Conservation (phyloP, 92 coral and sea anemone genomes). For the Zoanthus sociatus region DNA sequence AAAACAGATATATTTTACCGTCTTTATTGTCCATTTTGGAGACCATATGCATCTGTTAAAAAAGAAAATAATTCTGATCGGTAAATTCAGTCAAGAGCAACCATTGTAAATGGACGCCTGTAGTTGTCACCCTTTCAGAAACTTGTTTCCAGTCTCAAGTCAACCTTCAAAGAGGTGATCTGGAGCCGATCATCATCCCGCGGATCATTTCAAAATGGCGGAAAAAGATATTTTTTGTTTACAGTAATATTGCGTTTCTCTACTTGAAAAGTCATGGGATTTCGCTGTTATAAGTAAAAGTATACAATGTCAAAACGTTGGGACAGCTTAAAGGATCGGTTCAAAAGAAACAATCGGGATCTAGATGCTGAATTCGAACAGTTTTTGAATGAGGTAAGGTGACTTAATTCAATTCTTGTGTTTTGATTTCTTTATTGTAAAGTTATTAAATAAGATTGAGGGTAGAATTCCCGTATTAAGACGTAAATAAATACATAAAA, state of each 20-base stretch:
- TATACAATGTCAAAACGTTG: constrained; percentile 77
- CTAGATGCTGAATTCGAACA: constrained; percentile 98
- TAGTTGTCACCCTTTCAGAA: background rate
- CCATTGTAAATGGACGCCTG: background rate
- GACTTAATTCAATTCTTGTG: background rate
- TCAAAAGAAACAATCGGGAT: constrained; percentile 75
- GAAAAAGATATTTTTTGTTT: constrained; percentile 37
- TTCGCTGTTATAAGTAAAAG: background rate
- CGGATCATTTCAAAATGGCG: constrained; percentile 48
- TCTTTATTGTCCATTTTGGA: too few relatives aligned
- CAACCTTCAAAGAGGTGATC: background rate
- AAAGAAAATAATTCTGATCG: too few relatives aligned
- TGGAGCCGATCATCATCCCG: background rate
- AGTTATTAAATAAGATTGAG: too few relatives aligned
- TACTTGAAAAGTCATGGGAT: background rate
- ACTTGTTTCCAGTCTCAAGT: background rate
- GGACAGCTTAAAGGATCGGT: constrained; percentile 76
- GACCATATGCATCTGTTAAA: too few relatives aligned
- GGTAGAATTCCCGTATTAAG: too few relatives aligned
- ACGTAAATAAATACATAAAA: too few relatives aligned
- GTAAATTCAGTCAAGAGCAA: background rate
- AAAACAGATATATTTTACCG: too few relatives aligned
- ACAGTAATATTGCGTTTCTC: background rate
- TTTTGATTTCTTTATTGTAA: too few relatives aligned
- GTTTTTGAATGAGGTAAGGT: constrained; percentile 91